phyloP scores from a whole-genome alignment of 2,113 vertebrate species.

The Bagarius yarrelli region DNA sequence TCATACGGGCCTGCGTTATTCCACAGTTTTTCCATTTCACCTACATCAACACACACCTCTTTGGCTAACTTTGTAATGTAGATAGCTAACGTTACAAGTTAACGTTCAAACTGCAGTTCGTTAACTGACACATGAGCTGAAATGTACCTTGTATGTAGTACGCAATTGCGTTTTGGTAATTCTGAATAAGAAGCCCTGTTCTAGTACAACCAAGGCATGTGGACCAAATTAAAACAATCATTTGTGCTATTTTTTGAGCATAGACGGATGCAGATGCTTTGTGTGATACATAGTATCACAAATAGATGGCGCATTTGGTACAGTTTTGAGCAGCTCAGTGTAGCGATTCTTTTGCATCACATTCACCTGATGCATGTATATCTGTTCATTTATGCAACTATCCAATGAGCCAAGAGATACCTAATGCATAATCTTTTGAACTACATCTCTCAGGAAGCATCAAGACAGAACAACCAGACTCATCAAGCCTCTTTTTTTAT shows the following conservation, averaged over 20 bases:
- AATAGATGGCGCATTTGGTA: not conserved
- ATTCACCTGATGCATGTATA: not conserved
- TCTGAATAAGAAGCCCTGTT: not conserved
- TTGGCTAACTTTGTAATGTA: not conserved
- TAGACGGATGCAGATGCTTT: not conserved
- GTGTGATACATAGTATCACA: not conserved
- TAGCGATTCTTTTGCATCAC: not conserved
- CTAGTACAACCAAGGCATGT: not conserved
- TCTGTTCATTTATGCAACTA: not conserved
- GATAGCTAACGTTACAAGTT: not conserved
- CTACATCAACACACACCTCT: not conserved
- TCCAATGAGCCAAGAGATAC: not conserved
- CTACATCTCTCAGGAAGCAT: too few relatives aligned
- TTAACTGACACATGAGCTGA: not conserved
- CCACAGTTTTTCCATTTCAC: not conserved
- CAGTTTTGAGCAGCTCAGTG: not conserved
- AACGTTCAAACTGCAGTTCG: too few relatives aligned
- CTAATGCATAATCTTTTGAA: too few relatives aligned
- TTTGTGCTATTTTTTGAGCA: not conserved
- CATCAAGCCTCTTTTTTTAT: too few relatives aligned
- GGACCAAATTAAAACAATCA: not conserved
- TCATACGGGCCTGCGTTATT: not conserved
- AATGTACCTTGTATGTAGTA: conserved; percentile 6
- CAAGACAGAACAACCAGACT: too few relatives aligned
- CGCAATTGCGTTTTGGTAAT: not conserved